phyloP scores from a whole-genome alignment of 2,888 invertebrate genomes.

The Lacanobia oleracea region DNA sequence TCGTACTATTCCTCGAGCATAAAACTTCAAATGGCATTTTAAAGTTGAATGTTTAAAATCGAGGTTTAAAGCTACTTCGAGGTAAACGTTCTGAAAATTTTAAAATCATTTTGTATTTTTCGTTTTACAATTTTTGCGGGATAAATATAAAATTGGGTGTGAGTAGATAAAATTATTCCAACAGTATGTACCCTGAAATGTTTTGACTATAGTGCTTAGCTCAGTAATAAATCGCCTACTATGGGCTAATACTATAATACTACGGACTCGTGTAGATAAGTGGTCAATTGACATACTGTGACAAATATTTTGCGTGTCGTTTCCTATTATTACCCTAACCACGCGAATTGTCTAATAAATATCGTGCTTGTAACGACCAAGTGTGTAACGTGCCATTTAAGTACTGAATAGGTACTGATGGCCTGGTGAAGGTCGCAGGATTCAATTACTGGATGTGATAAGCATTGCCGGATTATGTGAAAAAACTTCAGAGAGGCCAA shows the following conservation, averaged over 20 bases:
- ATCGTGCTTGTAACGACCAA: background rate
- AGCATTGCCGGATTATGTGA: background rate
- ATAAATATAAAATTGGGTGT: background rate
- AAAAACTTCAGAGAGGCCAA: background rate
- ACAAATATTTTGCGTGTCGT: background rate
- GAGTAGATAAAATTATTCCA: background rate
- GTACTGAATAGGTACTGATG: too few relatives aligned
- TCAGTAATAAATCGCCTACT: background rate
- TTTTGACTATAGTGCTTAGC: background rate
- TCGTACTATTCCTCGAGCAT: slow-evolving; percentile 27
- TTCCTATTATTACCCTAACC: background rate
- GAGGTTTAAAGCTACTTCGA: slow-evolving; percentile 11
- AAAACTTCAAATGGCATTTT: slow-evolving; percentile 38
- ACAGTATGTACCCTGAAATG: background rate
- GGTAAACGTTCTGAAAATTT: background rate
- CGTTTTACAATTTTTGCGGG: background rate
- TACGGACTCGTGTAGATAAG: background rate
- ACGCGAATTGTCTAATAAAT: background rate
- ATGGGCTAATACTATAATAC: background rate
- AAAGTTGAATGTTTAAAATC: slow-evolving; percentile 19
- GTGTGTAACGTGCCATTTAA: background rate
- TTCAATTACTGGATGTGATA: background rate
- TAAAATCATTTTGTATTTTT: slow-evolving; percentile 8
- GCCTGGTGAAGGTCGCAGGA: background rate
- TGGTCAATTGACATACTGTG: background rate